Base-by-base conservation (phyloP, 2,113 vertebrate species). In the Silurus glanis region DNA sequence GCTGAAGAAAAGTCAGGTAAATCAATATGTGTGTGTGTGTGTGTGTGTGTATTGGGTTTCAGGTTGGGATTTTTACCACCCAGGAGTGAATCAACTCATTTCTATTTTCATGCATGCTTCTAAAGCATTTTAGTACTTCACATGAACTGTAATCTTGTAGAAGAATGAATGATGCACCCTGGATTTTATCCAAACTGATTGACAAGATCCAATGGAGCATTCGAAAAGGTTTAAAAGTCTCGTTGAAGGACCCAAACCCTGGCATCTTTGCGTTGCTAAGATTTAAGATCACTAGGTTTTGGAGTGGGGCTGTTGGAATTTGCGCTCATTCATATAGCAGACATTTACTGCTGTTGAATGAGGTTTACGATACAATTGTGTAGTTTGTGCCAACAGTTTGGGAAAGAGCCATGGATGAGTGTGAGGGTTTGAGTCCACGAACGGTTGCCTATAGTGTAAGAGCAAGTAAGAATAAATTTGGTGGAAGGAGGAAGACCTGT, bases 1-100 rank as follows among this genome's bases (percentile, higher is more conserved):
- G 87, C 94, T 98, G 91, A 95, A 96, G 93, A 94, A 92, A 81
- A 93, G 92, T 3, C 91, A 95, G 93, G 96, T 96, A 83, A 81
- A 89, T 28, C 16, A 69, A 16, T 80, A 45, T 28, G 69, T 53
- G 21, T 80, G 45, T 71, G 10, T 64, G 28, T 71, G 45, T 61
- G 19, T 83, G 61, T 69, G 16, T 66, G 10, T 87, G 66, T 37
- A 37, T 37, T 3, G 37, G 12, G 2, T 7, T 12, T 67, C 61
- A 1, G 59, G 1, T 62, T 64, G 16, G 16, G 56, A 17, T 58
- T 80, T 61, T 37, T 37, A 37, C 37, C 37, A 37, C 7, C 17
- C 28, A 80, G 47, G 45, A 74, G 19, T 64, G 61, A 19, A 64
- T 64, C 61, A 6, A 76, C 12, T 55, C 9, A 2, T 55, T 76